Evolutionary conservation across 2,113 vertebrate species (phyloP).

Genomic region (Odocoileus hemionus): DNA sequence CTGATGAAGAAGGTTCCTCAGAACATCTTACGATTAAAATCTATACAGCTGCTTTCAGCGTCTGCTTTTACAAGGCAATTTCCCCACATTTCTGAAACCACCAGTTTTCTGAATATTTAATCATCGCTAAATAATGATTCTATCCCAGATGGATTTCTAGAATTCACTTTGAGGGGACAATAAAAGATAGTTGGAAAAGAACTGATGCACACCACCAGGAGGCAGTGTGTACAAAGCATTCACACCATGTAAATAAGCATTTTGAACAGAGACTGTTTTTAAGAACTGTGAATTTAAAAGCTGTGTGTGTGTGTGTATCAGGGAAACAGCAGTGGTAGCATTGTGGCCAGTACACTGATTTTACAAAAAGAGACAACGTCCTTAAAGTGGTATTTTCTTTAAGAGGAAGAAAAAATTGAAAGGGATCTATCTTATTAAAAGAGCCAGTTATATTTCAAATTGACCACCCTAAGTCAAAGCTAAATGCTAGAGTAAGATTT

Average conservation of each 20-base stretch:
- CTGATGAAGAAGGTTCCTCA: background rate
- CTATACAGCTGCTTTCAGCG: background rate
- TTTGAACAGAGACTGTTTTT: background rate
- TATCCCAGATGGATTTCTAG: background rate
- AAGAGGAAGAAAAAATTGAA: background rate
- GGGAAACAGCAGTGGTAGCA: background rate
- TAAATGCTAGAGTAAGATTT: background rate
- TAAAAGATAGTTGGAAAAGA: background rate
- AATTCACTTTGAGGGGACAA: background rate
- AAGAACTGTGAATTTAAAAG: background rate
- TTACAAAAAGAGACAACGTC: background rate
- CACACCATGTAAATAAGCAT: background rate
- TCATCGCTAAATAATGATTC: background rate
- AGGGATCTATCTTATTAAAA: background rate
- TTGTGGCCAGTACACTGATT: background rate
- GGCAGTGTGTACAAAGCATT: background rate
- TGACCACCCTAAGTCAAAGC: background rate
- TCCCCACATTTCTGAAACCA: background rate
- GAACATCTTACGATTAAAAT: background rate
- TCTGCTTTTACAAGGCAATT: background rate
- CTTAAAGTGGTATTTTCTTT: background rate
- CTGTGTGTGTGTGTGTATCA: background rate
- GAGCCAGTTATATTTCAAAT: background rate
- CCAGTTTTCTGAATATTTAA: background rate
- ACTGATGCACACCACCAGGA: background rate